Conservation (phyloP, 1,140 invertebrate genomes). For the Penaeus vannamei region DNA sequence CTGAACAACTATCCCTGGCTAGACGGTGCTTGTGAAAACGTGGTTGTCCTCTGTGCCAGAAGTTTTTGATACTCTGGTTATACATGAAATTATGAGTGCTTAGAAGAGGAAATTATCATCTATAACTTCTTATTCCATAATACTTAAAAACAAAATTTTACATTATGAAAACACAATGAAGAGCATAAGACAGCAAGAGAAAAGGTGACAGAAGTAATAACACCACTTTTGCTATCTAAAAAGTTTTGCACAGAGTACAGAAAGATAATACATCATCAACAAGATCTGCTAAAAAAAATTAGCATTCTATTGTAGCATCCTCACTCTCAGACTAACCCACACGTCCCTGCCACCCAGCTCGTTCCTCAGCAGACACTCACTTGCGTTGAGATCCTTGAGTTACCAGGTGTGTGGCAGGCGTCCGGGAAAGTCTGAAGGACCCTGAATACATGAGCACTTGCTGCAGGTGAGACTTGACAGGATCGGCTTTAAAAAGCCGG, state of each 20-base stretch:
- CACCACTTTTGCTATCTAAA: constrained; percentile 32
- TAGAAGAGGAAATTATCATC: constrained; percentile 29
- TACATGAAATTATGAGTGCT: neutral
- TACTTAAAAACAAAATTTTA: constrained; percentile 37
- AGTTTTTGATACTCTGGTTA: constrained; percentile 49
- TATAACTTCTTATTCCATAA: constrained; percentile 36
- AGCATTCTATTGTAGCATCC: constrained; percentile 65
- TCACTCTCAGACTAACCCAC: constrained; percentile 65
- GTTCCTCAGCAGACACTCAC: neutral
- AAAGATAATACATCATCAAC: constrained; percentile 56
- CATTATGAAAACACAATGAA: constrained; percentile 40
- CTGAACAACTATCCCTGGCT: constrained; percentile 60
- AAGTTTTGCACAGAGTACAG: constrained; percentile 54
- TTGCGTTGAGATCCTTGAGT: neutral
- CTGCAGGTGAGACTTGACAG: constrained; percentile 61
- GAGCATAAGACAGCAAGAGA: constrained; percentile 10
- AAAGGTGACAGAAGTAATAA: constrained; percentile 45
- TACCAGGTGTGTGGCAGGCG: constrained; percentile 30
- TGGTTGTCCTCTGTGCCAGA: constrained; percentile 58
- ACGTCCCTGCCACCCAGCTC: constrained; percentile 28
- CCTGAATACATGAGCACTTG: constrained; percentile 65
- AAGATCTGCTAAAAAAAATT: constrained; percentile 52
- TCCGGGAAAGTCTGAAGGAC: constrained; percentile 65
- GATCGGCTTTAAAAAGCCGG: constrained; percentile 43
- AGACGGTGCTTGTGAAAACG: constrained; percentile 61